Evolutionary conservation across 1,140 invertebrate species (phyloP), one percentile per base, ranked within the genome.

Genomic region (Spodoptera frugiperda): DNA sequence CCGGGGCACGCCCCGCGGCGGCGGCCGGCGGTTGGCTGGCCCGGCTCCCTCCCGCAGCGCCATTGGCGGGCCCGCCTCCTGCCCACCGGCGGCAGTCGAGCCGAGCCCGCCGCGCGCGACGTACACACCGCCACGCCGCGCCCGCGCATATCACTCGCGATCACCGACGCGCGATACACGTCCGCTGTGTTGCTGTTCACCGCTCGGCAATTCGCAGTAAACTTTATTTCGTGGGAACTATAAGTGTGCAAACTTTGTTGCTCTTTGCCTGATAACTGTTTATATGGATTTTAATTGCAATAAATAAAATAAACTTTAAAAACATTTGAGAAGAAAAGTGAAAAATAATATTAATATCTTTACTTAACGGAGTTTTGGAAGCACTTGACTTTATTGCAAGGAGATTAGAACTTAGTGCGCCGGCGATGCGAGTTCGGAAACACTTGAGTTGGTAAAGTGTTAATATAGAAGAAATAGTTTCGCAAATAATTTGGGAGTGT

Each of bases 1-100:
- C 89, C 85, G 86, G 85, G 91, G 83, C 89, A 87, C 90, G 90
- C 91, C 89, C 85, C 84, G 75, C 57, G 68, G 75, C 54, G 70
- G 73, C 49, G 70, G 54, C 71, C 78, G 82, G 48, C 68, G 83
- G 83, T 83, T 84, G 83, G 83, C 72, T 54, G 78, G 72, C 54
- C 71, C 71, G 25, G 74, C 79, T 72, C 61, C 77, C 81, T 82
- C 81, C 80, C 84, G 67, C 54, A 48, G 53, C 53, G 67, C 82
- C 83, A 86, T 84, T 84, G 86, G 84, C 83, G 79, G 84, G 77
- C 84, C 87, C 87, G 85, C 87, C 85, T 75, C 81, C 84, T 39
- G 79, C 59, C 76, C 77, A 55, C 72, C 78, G 49, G 63, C 86
- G 70, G 70, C 88, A 87, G 88, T 89, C 84, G 76, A 72, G 61